phyloP scores from a whole-genome alignment of 2,888 invertebrate genomes.

The Ormyrus nitidulus region DNA sequence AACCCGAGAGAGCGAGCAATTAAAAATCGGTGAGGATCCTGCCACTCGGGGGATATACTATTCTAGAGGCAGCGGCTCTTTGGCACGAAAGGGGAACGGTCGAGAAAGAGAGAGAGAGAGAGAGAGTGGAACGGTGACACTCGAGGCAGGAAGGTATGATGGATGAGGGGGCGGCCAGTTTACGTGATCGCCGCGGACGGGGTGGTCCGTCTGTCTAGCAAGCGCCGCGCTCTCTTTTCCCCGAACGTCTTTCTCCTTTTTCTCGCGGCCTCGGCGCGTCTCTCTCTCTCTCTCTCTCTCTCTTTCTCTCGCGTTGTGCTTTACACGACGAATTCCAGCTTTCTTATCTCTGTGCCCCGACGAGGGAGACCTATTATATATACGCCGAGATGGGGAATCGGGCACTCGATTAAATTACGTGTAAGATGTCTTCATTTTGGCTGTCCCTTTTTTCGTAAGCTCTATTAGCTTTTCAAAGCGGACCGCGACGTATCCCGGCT shows the following conservation, averaged over 20 bases:
- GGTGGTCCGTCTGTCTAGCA: slow-evolving; percentile 70
- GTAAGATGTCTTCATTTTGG: slow-evolving; percentile 53
- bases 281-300: slow-evolving; percentile 8
- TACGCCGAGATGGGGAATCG: slow-evolving; percentile 5
- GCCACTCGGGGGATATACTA: too few relatives aligned
- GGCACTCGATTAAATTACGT: slow-evolving; percentile 54
- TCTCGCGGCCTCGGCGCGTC: background rate
- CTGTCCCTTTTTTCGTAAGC: slow-evolving; percentile 38
- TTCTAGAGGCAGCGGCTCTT: too few relatives aligned
- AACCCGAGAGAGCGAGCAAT: background rate
- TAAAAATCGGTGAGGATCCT: background rate
- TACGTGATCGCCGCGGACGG: slow-evolving; percentile 73
- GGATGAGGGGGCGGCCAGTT: slow-evolving; percentile 75
- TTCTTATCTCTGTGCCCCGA: slow-evolving; percentile 29
- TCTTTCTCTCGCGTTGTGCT: slow-evolving; percentile 5
- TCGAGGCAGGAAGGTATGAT: slow-evolving; percentile 71
- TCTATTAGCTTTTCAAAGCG: slow-evolving; percentile 49
- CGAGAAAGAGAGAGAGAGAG: slow-evolving; percentile 10
- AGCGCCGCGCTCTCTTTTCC: slow-evolving; percentile 31
- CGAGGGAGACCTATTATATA: slow-evolving; percentile 10
- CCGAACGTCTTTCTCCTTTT: background rate
- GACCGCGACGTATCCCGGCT: slow-evolving; percentile 21
- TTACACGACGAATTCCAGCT: slow-evolving; percentile 27
- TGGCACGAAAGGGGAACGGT: too few relatives aligned
- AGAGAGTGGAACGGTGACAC: slow-evolving; percentile 56